A percentile compares a stretch with the other conserved stretches of the same genome.
These are phyloP conservation scores for Flexamia atlantica DNA, from an alignment of 2,888 invertebrate genomes.

Conservation along the genomic window DNA sequence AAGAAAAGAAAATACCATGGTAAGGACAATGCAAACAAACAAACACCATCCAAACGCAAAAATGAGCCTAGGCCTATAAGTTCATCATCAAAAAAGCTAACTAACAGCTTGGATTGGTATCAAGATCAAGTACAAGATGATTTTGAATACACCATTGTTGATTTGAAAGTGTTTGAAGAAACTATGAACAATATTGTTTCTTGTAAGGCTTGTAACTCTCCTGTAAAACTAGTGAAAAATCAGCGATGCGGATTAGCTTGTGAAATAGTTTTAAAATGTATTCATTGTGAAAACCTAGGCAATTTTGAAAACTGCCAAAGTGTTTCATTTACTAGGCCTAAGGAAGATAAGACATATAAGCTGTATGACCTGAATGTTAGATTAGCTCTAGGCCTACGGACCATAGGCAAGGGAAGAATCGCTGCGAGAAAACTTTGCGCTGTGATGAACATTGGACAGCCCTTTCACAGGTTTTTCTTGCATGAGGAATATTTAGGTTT, in stretches of 20 bases:
- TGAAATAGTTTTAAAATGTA: conserved; percentile 42
- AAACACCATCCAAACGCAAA: conserved; percentile 12
- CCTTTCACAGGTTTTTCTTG: conserved; percentile 35
- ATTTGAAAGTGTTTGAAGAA: conserved; percentile 43
- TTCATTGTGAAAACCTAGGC: conserved; percentile 38
- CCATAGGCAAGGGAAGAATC: conserved; percentile 49
- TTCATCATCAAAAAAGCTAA: conserved; percentile 44
- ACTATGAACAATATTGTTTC: conserved; percentile 48
- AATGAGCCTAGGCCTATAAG: conserved; percentile 46
- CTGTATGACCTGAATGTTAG: conserved; percentile 51
- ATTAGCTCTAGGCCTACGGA: conserved; percentile 43
- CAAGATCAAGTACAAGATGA: conserved; percentile 21
- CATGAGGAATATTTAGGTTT: conserved; percentile 53
- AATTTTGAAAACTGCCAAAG: conserved; percentile 48
- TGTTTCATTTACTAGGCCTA: conserved; percentile 22
- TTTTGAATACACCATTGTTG: conserved; percentile 47
- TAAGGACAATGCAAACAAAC: background rate
- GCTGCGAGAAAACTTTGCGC: conserved; percentile 52
- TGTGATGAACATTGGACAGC: conserved; percentile 47
- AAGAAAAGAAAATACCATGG: conserved; percentile 28
- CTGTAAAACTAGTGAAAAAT: conserved; percentile 43
- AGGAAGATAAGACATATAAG: conserved; percentile 22
- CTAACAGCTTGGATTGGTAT: conserved; percentile 46
- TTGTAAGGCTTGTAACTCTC: conserved; percentile 53
- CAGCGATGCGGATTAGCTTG: conserved; percentile 42